Evolutionary conservation across 2,888 invertebrate species (phyloP), one percentile per base, ranked within the genome.

Genomic region (Lasioglossum calceatum): DNA sequence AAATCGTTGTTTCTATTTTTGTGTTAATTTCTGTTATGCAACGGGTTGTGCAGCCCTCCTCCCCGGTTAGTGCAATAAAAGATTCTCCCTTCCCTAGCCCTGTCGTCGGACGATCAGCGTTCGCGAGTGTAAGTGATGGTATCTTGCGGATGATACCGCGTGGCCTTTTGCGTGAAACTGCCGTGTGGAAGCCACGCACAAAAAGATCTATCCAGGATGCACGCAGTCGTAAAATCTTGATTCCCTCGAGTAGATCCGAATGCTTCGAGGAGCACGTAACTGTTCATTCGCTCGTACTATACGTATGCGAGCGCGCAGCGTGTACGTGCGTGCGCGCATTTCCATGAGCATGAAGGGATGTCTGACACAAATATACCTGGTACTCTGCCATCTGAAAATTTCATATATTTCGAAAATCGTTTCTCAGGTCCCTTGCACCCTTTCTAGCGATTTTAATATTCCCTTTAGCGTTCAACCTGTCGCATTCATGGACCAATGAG

Each of bases 161-260:
- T 70, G 58, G 71, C 85, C 67, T 73, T 78, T 76, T 79, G 82
- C 79, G 81, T 77, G 77, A 39, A 74, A 72, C 58, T 73, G 71
- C 70, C 77, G 77, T 81, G 82, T 74, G 77, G 77, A 79, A 76
- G 80, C 83, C 79, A 82, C 81, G 75, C 75, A 79, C 71, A 85
- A 83, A 74, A 83, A 77, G 78, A 88, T 88, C 77, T 79, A 77
- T 74, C 75, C 79, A 73, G 84, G 74, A 87, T 86, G 79, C 79
- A 80, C 81, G 77, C 61, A 75, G 82, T 87, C 85, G 83, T 87
- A 87, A 87, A 86, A 89, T 89, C 89, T 82, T 75, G 87, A 87
- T 88, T 90, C 88, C 88, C 88, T 88, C 85, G 87, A 88, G 91
- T 90, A 91, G 91, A 92, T 92, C 87, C 92, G 83, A 89, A 90